Evolutionary conservation across 2,888 invertebrate genomes (phyloP).

Genomic region (Drosophila emarginata): DNA sequence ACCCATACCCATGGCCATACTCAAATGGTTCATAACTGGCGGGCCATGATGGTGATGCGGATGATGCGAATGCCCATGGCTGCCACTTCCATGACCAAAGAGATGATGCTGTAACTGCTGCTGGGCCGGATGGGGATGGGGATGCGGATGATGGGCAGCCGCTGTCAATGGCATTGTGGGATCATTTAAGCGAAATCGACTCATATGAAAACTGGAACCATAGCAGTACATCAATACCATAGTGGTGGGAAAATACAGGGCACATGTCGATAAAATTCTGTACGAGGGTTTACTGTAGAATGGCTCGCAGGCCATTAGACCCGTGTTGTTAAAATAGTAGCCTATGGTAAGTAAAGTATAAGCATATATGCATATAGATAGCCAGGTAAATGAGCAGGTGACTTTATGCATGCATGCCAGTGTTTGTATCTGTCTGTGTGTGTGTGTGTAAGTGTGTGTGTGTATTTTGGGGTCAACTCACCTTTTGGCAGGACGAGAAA

Average conservation of each 20-base stretch:
- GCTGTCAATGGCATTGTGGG: conserved; percentile 83
- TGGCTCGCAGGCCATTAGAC: conserved; percentile 93
- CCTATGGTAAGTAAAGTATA: conserved; percentile 82
- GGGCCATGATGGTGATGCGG: conserved; percentile 62
- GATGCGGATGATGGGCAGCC: conserved; percentile 79
- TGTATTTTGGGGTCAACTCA: conserved; percentile 35
- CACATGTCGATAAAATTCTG: conserved; percentile 92
- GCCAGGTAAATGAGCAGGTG: not conserved
- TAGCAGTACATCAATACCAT: conserved; percentile 97
- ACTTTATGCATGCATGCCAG: not conserved
- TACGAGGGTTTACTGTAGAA: conserved; percentile 89
- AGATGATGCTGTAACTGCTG: conserved; percentile 56
- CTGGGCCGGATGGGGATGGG: conserved; percentile 61
- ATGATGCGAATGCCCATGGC: conserved; percentile 61
- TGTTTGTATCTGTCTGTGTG: no score
- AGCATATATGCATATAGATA: not conserved
- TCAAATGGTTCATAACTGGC: conserved; percentile 79
- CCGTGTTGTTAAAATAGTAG: conserved; percentile 93
- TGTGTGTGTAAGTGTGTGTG: not conserved
- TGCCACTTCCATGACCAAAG: conserved; percentile 46
- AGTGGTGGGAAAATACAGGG: conserved; percentile 94
- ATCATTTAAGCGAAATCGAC: conserved; percentile 87
- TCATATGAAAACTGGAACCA: conserved; percentile 94
- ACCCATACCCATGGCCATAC: conserved; percentile 82
- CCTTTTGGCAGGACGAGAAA: conserved; percentile 92